Evolutionary conservation across 2,888 invertebrate species (phyloP).

Genomic region (Caenorhabditis macrosperma): DNA sequence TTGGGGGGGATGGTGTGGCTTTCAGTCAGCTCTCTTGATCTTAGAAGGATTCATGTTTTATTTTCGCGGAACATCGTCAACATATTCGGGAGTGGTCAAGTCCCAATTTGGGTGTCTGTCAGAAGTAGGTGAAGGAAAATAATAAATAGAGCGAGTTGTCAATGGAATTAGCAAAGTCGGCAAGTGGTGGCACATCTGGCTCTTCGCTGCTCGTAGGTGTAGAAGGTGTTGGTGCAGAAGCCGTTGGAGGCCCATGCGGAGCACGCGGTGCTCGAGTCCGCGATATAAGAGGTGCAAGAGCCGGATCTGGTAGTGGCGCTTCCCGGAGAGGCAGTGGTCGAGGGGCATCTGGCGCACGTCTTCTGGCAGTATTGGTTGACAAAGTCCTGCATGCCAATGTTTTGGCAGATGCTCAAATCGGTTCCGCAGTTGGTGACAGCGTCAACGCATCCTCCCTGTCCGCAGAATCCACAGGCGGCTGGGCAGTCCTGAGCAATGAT

Average conservation of each 20-base stretch:
- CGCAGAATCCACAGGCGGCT: conserved; percentile 58
- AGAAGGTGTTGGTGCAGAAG: conserved; percentile 28
- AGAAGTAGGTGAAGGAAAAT: background rate
- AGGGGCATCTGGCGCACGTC: conserved; percentile 58
- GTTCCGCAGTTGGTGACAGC: conserved; percentile 58
- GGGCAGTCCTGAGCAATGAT: conserved; percentile 57
- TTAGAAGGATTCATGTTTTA: no score
- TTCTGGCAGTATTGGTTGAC: conserved; percentile 62
- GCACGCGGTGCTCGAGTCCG: conserved; percentile 10
- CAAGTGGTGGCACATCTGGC: conserved; percentile 35
- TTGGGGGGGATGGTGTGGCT: no score
- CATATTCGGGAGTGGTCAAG: no score
- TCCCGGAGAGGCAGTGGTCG: background rate
- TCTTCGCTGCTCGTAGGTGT: conserved; percentile 6
- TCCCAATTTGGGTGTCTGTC: no score
- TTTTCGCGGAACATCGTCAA: no score
- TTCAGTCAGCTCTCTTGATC: no score
- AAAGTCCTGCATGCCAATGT: conserved; percentile 40
- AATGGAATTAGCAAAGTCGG: conserved; percentile 36
- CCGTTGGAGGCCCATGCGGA: conserved; percentile 25
- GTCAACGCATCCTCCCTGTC: conserved; percentile 60
- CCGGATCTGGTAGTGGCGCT: background rate
- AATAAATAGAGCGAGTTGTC: background rate
- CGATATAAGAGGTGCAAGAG: conserved; percentile 7
- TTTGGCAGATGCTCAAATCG: conserved; percentile 51